phyloP scores from a whole-genome alignment of 2,888 invertebrate species.

The Leptarthrus brevirostris region DNA sequence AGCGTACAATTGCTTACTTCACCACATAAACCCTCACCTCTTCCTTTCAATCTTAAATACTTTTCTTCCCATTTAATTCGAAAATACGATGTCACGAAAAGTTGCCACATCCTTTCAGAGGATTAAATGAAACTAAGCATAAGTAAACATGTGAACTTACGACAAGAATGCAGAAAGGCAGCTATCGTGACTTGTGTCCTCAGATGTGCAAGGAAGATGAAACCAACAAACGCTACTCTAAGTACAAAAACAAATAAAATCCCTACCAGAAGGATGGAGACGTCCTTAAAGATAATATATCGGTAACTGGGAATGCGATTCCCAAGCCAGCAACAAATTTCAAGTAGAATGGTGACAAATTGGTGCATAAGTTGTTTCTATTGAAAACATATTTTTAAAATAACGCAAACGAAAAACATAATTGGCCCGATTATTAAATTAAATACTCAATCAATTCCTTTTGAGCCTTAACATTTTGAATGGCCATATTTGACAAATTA shows the following conservation, averaged over 20 bases:
- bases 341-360: constrained; percentile 80
- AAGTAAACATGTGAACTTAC: constrained; percentile 40
- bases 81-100: not conserved
- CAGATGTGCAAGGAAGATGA: constrained; percentile 73
- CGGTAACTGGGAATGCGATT: constrained; percentile 82
- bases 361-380: constrained; percentile 74
- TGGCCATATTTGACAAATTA: too few relatives aligned
- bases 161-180: constrained; percentile 65
- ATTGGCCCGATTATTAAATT: too few relatives aligned
- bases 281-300: constrained; percentile 79
- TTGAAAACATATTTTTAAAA: too few relatives aligned
- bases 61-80: not conserved
- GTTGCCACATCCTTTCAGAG: constrained; percentile 1
- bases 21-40: not conserved
- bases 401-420: too few relatives aligned
- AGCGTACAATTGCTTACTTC: too few relatives aligned
- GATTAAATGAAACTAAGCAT: not conserved
- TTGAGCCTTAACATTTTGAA: too few relatives aligned
- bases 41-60: not conserved
- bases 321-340: constrained; percentile 83
- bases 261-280: constrained; percentile 73
- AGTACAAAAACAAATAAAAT: constrained; percentile 80
- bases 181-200: constrained; percentile 70
- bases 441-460: too few relatives aligned
- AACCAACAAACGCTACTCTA: constrained; percentile 78